A percentile compares a stretch with the other conserved stretches of the same genome.
Conservation (phyloP, 2,113 vertebrate species). For the Lophius piscatorius region DNA sequence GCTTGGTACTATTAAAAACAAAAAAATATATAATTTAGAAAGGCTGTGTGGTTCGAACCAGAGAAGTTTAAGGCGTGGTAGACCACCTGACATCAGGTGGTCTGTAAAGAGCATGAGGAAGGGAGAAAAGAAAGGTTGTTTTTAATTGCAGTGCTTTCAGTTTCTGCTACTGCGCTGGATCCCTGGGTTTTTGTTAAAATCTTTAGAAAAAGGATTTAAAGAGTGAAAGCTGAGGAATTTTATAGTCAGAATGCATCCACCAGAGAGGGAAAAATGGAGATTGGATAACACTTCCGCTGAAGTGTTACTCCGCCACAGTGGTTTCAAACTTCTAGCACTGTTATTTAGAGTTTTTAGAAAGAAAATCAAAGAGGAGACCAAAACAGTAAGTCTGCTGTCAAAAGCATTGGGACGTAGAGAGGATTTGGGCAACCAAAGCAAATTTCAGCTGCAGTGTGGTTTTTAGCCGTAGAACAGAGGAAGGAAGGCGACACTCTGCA, state of each 20-base stretch:
- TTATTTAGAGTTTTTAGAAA: conserved; percentile 49
- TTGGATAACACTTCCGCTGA: conserved; percentile 37
- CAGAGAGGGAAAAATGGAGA: conserved; percentile 10
- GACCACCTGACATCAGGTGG: conserved; percentile 11
- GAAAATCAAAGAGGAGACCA: conserved; percentile 22
- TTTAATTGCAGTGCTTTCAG: conserved; percentile 43
- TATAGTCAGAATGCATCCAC: conserved; percentile 5
- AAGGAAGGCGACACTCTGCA: conserved; percentile 27
- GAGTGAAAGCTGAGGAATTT: conserved; percentile 16
- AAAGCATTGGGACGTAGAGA: conserved; percentile 15
- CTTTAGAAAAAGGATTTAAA: conserved; percentile 4
- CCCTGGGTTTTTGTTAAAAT: conserved; percentile 1
- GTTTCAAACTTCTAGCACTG: conserved; percentile 30
- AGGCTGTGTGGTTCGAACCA: conserved; percentile 29
- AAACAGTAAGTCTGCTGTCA: conserved; percentile 40
- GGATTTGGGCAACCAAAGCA: conserved; percentile 30
- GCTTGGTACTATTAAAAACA: too few species aligned
- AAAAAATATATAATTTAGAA: conserved; percentile 31
- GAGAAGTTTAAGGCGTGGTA: not conserved
- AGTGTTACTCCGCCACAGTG: conserved; percentile 35
- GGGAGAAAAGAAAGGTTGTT: conserved; percentile 13
- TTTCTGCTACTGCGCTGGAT: not conserved
- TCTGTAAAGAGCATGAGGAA: not conserved
- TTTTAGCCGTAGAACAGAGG: conserved; percentile 50
- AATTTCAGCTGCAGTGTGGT: conserved; percentile 40